Base-by-base conservation (phyloP, 1,140 invertebrate species). In the Drosophila chauvacae region DNA sequence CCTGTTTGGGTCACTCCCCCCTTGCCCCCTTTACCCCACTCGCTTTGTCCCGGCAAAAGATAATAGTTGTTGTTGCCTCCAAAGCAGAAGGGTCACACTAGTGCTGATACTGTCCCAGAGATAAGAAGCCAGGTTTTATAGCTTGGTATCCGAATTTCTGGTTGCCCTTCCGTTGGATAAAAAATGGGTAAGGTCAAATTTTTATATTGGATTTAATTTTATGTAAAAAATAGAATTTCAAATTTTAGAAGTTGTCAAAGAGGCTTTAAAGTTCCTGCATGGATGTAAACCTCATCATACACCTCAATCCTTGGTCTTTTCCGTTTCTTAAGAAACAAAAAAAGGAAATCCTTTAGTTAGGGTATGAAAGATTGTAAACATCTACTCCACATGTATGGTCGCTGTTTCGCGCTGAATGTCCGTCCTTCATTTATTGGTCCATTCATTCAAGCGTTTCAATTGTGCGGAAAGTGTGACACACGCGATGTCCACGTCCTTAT, bases 371-470 rank as follows among this genome's bases (percentile, higher is more conserved):
- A 33, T 26, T 56, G 9, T 39, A 57, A 57, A 42, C 35, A 37
- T 39, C 14, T 55, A 37, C 51, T 37, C 33, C 33, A 16, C 53
- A 56, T 39, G 53, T 39, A 26, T 56, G 16, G 53, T n/a, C 23
- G 37, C 20, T 26, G 2, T 56, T 56, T 56, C 53, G 53, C 53
- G 53, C 35, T 39, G 35, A 56, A 56, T 56, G 53, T 56, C 20
- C 35, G 53, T 75, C 64, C 77, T 60, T 80, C 77, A 75, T 58
- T 80, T 77, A 79, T 80, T 57, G 79, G 69, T 63, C 45, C 80
- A 82, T 83, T 83, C 75, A 70, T 83, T 79, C 75, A 83, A 83
- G 82, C 82, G 75, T 83, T 83, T 71, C 80, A 83, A 83, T 83
- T 83, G 75, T 83, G 80, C 77, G 80, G 80, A 83, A 83, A 80